Base-by-base conservation (phyloP, 2,113 vertebrate genomes). In the Phalacrocorax carbo region DNA sequence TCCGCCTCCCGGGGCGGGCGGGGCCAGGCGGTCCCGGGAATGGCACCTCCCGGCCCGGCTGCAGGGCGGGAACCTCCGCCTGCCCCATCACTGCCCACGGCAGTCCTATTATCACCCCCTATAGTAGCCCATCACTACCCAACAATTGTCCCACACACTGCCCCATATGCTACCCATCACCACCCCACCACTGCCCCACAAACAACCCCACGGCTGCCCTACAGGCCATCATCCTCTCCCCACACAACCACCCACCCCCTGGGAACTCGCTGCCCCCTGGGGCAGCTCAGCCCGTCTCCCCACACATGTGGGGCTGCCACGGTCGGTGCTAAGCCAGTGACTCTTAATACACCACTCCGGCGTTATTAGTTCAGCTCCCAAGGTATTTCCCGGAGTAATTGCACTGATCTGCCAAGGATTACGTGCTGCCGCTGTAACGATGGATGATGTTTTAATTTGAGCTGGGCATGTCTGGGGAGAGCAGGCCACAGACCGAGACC, bases 391-490 rank as follows among this genome's bases (percentile, higher is more conserved):
- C 51, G 61, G 88, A 90, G 94, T 96, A 97, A 96, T 97, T 97
- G 97, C 94, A 38, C 92, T 93, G 97, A 97, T 94, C 94, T 96
- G 91, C 82, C 85, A 78, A 84, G 96, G 96, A 96, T 97, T 96
- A 94, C 58, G 48, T 15, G 65, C 92, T 91, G 89, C 95, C 60
- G 78, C 82, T 11, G 30, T 16, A 86, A 49, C 78, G 81, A 97
- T 69, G 79, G 96, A 97, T 94, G 90, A 96, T 94, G 95, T 86
- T 96, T 97, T 96, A 93, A 94, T 96, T 93, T 55, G 7, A 88
- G 80, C 13, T 2, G 21, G 71, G 84, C 61, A 90, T 36, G 61
- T 69, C 89, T 25, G 4, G 73, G 81, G 82, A 72, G 79, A 51
- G 51, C 65, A 71, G 85, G 49, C 69, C 82, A 69, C 26, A 40